Evolutionary conservation across 1,140 invertebrate genomes (phyloP).

Genomic region (Drosophila dunni): DNA sequence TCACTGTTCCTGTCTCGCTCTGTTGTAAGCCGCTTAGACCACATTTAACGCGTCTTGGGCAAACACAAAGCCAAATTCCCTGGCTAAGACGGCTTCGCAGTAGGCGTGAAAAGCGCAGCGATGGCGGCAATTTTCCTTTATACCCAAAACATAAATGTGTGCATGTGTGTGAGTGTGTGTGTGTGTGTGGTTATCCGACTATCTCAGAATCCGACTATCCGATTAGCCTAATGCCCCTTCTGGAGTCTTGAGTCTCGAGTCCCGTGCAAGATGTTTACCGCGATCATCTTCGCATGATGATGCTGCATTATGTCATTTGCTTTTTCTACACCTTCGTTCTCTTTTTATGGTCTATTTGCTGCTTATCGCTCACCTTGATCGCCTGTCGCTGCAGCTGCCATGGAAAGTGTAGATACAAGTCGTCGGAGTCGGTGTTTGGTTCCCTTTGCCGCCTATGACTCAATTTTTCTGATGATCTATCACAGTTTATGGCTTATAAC

Average conservation of each 20-base stretch:
- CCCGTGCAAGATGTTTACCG: constrained; percentile 22
- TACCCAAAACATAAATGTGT: constrained; percentile 15
- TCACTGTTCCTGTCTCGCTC: neutral
- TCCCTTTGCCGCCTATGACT: constrained; percentile 24
- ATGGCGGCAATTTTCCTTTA: constrained; percentile 65
- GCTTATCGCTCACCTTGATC: constrained; percentile 53
- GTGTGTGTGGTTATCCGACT: constrained; percentile 23
- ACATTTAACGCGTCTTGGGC: constrained; percentile 67
- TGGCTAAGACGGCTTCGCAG: constrained; percentile 23
- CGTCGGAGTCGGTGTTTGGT: neutral
- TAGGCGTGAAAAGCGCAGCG: constrained; percentile 79
- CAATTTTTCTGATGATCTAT: constrained; percentile 26
- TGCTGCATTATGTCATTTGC: constrained; percentile 82
- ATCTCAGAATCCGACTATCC: constrained; percentile 57
- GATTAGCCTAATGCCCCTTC: constrained; percentile 78
- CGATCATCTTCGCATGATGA: constrained; percentile 53
- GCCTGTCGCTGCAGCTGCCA: constrained; percentile 62
- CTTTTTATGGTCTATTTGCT: constrained; percentile 5
- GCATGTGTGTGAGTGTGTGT: constrained; percentile 26
- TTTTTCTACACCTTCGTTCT: constrained; percentile 72
- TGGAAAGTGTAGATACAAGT: constrained; percentile 31
- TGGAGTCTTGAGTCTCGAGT: constrained; percentile 21
- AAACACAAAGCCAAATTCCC: constrained; percentile 54
- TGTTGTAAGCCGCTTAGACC: constrained; percentile 67
- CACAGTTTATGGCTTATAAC: constrained; percentile 14